Conservation (phyloP, 2,113 vertebrate genomes). For the Marcusenius ussheri region DNA sequence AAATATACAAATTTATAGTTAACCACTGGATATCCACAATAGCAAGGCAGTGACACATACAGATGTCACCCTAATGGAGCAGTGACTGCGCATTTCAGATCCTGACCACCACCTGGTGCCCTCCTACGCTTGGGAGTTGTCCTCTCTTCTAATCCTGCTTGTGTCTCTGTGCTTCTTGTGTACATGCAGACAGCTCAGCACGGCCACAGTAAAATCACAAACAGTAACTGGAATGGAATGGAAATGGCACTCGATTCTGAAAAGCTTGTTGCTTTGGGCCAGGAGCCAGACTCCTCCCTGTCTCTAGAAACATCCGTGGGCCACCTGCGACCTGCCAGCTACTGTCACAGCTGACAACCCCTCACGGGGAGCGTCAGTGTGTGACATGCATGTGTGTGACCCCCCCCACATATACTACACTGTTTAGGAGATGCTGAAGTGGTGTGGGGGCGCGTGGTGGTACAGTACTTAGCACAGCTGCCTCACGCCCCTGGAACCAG, state of each 20-base stretch:
- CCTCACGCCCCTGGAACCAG: background rate
- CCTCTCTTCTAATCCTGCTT: background rate
- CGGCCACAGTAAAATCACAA: background rate
- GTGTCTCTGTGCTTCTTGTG: background rate
- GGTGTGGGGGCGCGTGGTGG: background rate
- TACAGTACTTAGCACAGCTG: background rate
- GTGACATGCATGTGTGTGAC: background rate
- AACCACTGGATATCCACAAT: background rate
- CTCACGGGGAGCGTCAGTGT: background rate
- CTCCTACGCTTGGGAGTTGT: background rate
- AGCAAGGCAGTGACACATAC: background rate
- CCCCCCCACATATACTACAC: background rate
- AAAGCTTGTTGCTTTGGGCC: background rate
- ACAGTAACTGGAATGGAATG: background rate
- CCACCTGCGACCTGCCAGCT: background rate
- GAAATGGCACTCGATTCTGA: background rate
- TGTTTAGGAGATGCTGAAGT: background rate
- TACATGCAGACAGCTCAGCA: background rate
- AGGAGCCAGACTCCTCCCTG: background rate
- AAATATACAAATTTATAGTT: background rate
- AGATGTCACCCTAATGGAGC: background rate
- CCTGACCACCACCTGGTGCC: background rate
- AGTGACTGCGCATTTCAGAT: background rate
- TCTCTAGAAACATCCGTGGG: background rate
- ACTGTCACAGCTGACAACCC: background rate